Conservation (phyloP, 2,888 invertebrate genomes). For the Neelides folsomi region DNA sequence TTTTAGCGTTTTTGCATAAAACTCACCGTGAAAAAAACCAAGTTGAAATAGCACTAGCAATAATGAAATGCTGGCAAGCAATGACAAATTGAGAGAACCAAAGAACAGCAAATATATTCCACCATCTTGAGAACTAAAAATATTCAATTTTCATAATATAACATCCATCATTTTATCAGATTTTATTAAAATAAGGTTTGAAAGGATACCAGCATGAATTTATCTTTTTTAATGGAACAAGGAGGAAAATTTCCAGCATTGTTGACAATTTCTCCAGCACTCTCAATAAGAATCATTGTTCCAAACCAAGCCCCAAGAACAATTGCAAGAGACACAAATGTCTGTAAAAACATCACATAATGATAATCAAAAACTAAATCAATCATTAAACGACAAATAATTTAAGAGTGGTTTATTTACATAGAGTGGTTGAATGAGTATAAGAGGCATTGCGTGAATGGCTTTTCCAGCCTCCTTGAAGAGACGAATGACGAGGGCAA, state of each 20-base stretch:
- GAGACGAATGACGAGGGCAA: constrained; percentile 48
- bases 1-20: neutral
- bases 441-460: constrained; percentile 47
- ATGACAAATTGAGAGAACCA: constrained; percentile 55
- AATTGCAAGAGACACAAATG: constrained; percentile 44
- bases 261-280: constrained; percentile 41
- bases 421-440: constrained; percentile 49
- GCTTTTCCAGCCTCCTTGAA: constrained; percentile 55
- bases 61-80: constrained; percentile 54
- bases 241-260: neutral
- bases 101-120: constrained; percentile 47
- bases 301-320: constrained; percentile 47
- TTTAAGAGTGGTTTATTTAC: constrained; percentile 38
- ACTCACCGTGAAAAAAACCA: constrained; percentile 54
- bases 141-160: neutral
- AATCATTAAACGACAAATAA: neutral
- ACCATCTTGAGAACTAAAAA: constrained; percentile 40
- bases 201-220: neutral
- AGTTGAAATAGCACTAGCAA: constrained; percentile 50
- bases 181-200: neutral
- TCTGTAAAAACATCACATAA: constrained; percentile 37
- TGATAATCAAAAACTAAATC: neutral
- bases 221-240: constrained; percentile 2
- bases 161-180: neutral
- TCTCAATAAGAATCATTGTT: constrained; percentile 50